Percentiles rank a stretch among this genome's conserved stretches.
Evolutionary conservation across 2,888 invertebrate species (phyloP).

Genomic region (Leucozona laternaria): DNA sequence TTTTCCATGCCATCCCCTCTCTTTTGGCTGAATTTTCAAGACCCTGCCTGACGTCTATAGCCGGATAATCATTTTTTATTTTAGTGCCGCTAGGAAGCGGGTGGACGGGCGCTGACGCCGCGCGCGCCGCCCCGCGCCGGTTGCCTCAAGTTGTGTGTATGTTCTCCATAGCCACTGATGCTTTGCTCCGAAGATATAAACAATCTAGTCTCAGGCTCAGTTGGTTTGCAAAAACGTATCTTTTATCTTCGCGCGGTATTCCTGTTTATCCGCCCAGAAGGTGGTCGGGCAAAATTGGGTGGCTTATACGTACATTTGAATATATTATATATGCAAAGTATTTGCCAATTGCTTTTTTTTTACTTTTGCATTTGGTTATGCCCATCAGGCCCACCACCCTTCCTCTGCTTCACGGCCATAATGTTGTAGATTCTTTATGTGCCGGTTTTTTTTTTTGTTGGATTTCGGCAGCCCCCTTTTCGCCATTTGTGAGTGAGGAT

Average conservation of each 20-base stretch:
- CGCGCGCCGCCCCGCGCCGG: slow-evolving; percentile 64
- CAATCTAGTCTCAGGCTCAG: slow-evolving; percentile 66
- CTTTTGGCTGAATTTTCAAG: slow-evolving; percentile 40
- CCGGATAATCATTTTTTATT: slow-evolving; percentile 84
- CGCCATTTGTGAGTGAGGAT: slow-evolving; percentile 77
- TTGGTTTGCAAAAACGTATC: slow-evolving; percentile 71
- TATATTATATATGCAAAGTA: slow-evolving; percentile 83
- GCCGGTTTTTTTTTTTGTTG: slow-evolving; percentile 77
- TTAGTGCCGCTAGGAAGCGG: slow-evolving; percentile 80
- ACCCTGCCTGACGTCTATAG: slow-evolving; percentile 71
- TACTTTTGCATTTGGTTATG: slow-evolving; percentile 64
- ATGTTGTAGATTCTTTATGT: slow-evolving; percentile 75
- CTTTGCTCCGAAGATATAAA: slow-evolving; percentile 55
- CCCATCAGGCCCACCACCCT: slow-evolving; percentile 81
- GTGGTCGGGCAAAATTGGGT: slow-evolving; percentile 73
- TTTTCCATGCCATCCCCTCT: slow-evolving; percentile 56
- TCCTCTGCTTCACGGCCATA: slow-evolving; percentile 78
- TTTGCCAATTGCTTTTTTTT: slow-evolving; percentile 83
- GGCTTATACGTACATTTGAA: slow-evolving; percentile 78
- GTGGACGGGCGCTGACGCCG: slow-evolving; percentile 75
- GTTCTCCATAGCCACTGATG: slow-evolving; percentile 15
- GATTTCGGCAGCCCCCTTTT: slow-evolving; percentile 76
- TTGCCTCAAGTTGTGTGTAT: slow-evolving; percentile 57
- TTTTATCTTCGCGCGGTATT: slow-evolving; percentile 64
- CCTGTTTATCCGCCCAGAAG: slow-evolving; percentile 63